A percentile compares a stretch with the other conserved stretches of the same genome.
These are phyloP conservation scores for Dysidea cf. avara DNA, from an alignment of 37 sponge, comb jelly and placozoan genomes.

Conservation along the genomic window DNA sequence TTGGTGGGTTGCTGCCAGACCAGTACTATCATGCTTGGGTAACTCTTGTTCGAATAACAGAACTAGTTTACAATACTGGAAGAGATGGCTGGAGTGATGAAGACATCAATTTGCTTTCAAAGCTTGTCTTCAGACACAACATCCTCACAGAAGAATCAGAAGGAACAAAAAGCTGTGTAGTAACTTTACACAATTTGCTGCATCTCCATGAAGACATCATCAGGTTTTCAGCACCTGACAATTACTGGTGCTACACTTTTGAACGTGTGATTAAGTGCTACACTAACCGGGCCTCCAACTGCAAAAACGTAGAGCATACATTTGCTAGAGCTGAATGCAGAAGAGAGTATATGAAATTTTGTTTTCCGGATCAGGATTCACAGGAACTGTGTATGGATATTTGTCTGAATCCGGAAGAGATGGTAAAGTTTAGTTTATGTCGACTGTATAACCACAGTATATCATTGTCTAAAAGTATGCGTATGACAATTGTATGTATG, in stretches of 20 bases:
- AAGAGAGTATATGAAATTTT: constrained; percentile 33
- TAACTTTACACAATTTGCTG: constrained; percentile 26
- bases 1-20: constrained; percentile 13
- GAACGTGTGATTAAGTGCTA: constrained; percentile 23
- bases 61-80: constrained; percentile 22
- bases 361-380: not conserved
- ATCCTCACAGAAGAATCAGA: constrained; percentile 32
- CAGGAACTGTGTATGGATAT: too few species aligned
- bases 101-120: not conserved
- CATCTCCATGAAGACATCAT: constrained; percentile 30
- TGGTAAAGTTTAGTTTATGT: too few species aligned
- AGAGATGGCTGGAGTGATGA: constrained; percentile 26
- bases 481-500: too few species aligned
- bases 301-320: constrained; percentile 16
- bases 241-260: constrained; percentile 41
- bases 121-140: constrained; percentile 23
- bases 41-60: constrained; percentile 20
- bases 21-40: constrained; percentile 21
- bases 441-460: too few species aligned
- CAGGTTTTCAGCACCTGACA: constrained; percentile 42
- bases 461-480: too few species aligned
- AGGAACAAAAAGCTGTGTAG: constrained; percentile 27
- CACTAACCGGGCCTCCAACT: constrained; percentile 18
- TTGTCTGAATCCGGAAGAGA: too few species aligned
- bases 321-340: constrained; percentile 30